Evolutionary conservation across 2,797 vertebrate genomes (phyloP).

Genomic region (Gambelia wislizenii): DNA sequence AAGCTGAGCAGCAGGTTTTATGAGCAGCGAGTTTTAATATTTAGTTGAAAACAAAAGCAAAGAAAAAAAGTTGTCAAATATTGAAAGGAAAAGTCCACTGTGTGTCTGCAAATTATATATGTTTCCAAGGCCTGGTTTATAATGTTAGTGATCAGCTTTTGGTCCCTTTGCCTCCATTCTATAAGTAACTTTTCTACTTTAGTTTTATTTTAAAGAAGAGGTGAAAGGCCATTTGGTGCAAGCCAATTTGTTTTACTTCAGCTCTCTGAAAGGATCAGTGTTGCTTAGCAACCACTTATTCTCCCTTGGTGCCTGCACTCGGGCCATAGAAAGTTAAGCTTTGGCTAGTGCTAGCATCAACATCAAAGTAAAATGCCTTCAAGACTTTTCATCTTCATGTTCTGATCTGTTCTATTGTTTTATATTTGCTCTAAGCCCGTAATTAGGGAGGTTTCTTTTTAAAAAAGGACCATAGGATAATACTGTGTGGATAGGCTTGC

Average conservation of each 20-base stretch:
- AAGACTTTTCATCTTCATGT: slow-evolving; percentile 36
- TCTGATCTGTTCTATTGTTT: slow-evolving; percentile 40
- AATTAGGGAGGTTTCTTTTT: neutral
- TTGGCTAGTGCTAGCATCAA: slow-evolving; percentile 21
- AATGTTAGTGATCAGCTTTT: slow-evolving; percentile 19
- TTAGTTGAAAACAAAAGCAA: neutral
- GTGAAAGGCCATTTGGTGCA: slow-evolving; percentile 69
- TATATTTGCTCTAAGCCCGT: slow-evolving; percentile 6
- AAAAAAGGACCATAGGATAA: neutral
- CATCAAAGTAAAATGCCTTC: slow-evolving; percentile 55
- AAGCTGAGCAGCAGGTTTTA: neutral
- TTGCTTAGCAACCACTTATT: slow-evolving; percentile 67
- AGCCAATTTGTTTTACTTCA: slow-evolving; percentile 62
- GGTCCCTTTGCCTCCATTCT: slow-evolving; percentile 9
- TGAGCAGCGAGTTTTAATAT: neutral
- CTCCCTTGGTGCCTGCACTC: slow-evolving; percentile 44
- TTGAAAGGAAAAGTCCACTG: neutral
- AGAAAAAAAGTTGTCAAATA: neutral
- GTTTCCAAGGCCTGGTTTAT: slow-evolving; percentile 44
- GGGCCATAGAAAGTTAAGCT: slow-evolving; percentile 46
- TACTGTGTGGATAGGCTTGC: slow-evolving; percentile 15
- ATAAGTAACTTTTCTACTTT: slow-evolving; percentile 52
- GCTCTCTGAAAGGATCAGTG: slow-evolving; percentile 57
- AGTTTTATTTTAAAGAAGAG: slow-evolving; percentile 66
- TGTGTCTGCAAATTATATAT: neutral